Base-by-base conservation (phyloP, 2,797 vertebrate genomes). In the Lycodopsis pacificus region DNA sequence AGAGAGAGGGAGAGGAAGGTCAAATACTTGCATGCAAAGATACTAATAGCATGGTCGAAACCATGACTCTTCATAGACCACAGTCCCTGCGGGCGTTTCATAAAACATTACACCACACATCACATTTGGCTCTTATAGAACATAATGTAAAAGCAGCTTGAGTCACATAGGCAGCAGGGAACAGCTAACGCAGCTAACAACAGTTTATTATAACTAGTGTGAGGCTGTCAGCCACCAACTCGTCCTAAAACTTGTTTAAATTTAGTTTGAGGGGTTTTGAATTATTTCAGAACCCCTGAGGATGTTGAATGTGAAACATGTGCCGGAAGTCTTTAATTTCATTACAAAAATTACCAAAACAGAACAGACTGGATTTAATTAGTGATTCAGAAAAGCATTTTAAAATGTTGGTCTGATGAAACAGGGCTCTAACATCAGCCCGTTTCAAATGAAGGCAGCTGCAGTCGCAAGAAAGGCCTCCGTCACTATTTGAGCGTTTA, bases 341-440 rank as follows among this genome's bases (percentile, higher is more conserved):
- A 38, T 0, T 25, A 25, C n/a, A 42, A n/a, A 17, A 62, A 62
- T 42, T 25, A 2, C n/a, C n/a, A 40, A 42, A 61, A 62, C 38
- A 42, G 13, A 42, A 42, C 59, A 42, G n/a, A 62, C 8, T 62
- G 59, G 59, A 62, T 42, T 62, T 62, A 62, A 62, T 62, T 59
- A 36, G 36, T 62, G 14, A 62, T 42, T 42, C 7, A 38, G 7
- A 22, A 22, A n/a, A 61, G 20, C 58, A 2, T 38, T 38, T 38
- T 15, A 15, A 62, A 20, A 59, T 19, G 13, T 20, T 3, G 46
- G 25, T 22, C 48, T 7, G 13, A 34, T 17, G 19, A 46, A 46
- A 46, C 4, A 46, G 22, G 3, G 13, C 12, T 11, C 17, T 44
- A 30, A 57, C 14, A 25, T 36, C 30, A 48, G 42, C 20, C 11